Percentiles rank a stretch among this genome's conserved stretches.
These are phyloP conservation scores for Scaptomyza parva DNA, from an alignment of 2,888 invertebrate genomes.

Conservation along the genomic window DNA sequence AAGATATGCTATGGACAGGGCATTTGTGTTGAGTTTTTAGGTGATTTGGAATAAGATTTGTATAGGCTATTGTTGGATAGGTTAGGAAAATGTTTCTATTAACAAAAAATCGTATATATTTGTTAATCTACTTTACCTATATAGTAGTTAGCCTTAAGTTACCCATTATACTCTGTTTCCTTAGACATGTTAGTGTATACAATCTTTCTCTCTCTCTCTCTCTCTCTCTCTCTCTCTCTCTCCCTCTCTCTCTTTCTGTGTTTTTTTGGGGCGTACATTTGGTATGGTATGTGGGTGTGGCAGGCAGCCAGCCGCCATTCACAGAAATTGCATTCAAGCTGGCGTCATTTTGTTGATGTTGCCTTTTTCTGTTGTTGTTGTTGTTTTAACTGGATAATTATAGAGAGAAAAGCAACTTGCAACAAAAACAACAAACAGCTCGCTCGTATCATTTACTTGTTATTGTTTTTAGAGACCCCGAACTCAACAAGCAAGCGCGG, in stretches of 20 bases:
- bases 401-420: slow-evolving; percentile 42
- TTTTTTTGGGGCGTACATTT: slow-evolving; percentile 27
- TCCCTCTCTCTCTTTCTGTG: background rate
- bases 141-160: no score
- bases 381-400: slow-evolving; percentile 46
- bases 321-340: slow-evolving; percentile 61
- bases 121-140: no score
- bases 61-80: no score
- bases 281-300: slow-evolving; percentile 37
- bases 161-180: no score
- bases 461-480: slow-evolving; percentile 50
- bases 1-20: background rate
- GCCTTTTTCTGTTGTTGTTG: slow-evolving; percentile 23
- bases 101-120: no score
- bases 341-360: slow-evolving; percentile 50
- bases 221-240: background rate
- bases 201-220: slow-evolving; percentile 4
- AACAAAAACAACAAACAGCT: slow-evolving; percentile 37
- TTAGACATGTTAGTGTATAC: slow-evolving; percentile 18
- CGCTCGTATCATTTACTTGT: slow-evolving; percentile 69
- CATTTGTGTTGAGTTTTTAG: background rate
- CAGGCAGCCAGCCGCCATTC: slow-evolving; percentile 55
- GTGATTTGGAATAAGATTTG: background rate
- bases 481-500: slow-evolving; percentile 27
- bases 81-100: no score